Conservation (phyloP, 2,888 invertebrate genomes). For the Myathropa florea region DNA sequence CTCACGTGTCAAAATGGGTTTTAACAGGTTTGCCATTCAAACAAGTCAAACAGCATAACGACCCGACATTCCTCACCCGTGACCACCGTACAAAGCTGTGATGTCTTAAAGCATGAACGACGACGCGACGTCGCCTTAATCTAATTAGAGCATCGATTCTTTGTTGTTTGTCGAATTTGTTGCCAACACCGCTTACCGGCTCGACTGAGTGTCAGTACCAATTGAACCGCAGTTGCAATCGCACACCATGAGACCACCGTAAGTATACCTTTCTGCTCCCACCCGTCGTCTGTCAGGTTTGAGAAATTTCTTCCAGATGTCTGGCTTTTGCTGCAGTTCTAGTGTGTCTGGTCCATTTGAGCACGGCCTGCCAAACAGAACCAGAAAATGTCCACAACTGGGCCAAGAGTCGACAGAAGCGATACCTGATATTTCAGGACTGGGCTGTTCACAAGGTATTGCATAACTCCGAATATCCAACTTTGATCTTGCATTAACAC, state of each 20-base stretch:
- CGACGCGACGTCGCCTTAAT: neutral
- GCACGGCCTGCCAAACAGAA: neutral
- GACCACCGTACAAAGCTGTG: neutral
- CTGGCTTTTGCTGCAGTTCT: neutral
- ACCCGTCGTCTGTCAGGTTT: neutral
- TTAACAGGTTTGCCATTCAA: neutral
- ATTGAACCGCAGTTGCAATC: neutral
- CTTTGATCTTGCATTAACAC: neutral
- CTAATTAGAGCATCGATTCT: neutral
- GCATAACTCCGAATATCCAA: neutral
- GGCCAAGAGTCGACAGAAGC: constrained; percentile 47
- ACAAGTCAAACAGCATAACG: neutral
- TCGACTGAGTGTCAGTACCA: neutral
- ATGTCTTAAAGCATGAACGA: neutral
- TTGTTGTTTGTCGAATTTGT: neutral
- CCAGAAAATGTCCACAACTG: constrained; percentile 18
- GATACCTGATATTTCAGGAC: constrained; percentile 36
- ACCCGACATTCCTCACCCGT: neutral
- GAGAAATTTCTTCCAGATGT: neutral
- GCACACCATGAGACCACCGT: neutral
- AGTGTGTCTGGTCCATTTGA: neutral
- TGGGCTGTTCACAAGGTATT: constrained; percentile 43
- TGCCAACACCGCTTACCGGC: neutral
- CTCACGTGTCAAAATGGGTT: neutral
- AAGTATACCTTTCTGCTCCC: neutral